These are phyloP conservation scores for Brachystomella parvula DNA, from an alignment of 1,140 invertebrate genomes.

Conservation along the genomic window DNA sequence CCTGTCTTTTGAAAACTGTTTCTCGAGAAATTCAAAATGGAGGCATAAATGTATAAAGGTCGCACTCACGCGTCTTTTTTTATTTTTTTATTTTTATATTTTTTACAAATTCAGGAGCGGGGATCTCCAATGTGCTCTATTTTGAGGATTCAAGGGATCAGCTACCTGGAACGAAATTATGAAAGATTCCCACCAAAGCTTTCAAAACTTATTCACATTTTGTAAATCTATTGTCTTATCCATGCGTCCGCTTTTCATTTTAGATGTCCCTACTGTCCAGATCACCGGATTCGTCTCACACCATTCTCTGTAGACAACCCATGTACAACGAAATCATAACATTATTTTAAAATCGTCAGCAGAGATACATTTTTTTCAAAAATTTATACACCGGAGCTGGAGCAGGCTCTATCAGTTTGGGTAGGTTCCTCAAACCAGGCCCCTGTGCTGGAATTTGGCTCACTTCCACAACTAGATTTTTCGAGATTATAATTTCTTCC, in stretches of 20 bases:
- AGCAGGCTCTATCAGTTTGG: conserved; percentile 21
- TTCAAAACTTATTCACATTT: not conserved
- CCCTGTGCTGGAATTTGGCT: conserved; percentile 13
- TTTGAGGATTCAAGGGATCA: conserved; percentile 4
- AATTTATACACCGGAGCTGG: conserved; percentile 27
- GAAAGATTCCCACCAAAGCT: too few species aligned
- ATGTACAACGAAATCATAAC: conserved; percentile 18
- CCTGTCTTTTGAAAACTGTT: too few species aligned
- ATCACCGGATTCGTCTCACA: conserved; percentile 23
- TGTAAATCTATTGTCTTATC: not conserved
- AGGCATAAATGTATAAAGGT: too few species aligned
- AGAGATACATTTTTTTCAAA: not conserved
- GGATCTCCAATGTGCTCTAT: not conserved
- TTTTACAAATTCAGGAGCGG: conserved; percentile 21
- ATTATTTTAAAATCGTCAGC: not conserved
- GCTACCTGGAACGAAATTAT: too few species aligned
- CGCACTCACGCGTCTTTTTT: too few species aligned
- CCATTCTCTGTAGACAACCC: conserved; percentile 30
- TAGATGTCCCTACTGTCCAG: conserved; percentile 23
- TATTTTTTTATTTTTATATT: too few species aligned
- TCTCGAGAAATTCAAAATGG: too few species aligned
- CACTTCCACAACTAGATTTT: not conserved
- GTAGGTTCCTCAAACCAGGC: conserved; percentile 27
- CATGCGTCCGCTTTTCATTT: conserved; percentile 20
- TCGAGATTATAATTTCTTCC: conserved; percentile 7